Conservation (phyloP, 2,888 invertebrate genomes). For the Stenichneumon culpator region DNA sequence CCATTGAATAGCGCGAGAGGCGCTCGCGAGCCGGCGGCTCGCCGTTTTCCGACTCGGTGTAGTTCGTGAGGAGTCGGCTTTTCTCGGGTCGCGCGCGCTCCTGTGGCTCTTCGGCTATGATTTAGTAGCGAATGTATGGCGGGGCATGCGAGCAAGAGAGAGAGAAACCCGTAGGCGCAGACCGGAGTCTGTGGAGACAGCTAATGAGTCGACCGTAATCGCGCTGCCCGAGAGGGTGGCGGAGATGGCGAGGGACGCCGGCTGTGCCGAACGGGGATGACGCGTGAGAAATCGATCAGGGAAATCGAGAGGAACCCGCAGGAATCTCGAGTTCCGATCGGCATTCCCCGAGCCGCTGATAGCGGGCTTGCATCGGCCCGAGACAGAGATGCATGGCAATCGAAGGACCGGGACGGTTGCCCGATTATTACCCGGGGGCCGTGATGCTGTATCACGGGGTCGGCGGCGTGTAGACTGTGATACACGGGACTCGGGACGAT, state of each 20-base stretch:
- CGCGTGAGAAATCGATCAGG: slow-evolving; percentile 63
- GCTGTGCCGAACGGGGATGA: slow-evolving; percentile 13
- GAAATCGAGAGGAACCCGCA: slow-evolving; percentile 58
- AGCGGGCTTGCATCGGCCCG: neutral
- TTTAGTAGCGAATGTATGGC: slow-evolving; percentile 72
- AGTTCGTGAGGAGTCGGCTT: slow-evolving; percentile 70
- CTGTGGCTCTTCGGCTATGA: slow-evolving; percentile 76
- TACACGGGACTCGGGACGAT: slow-evolving; percentile 42
- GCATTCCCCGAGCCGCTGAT: slow-evolving; percentile 23
- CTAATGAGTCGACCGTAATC: slow-evolving; percentile 81
- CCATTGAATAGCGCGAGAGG: slow-evolving; percentile 80
- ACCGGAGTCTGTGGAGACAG: slow-evolving; percentile 69
- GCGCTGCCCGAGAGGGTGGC: slow-evolving; percentile 53
- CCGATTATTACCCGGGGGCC: slow-evolving; percentile 54
- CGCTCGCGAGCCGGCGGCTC: slow-evolving; percentile 75
- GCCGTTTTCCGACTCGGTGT: slow-evolving; percentile 66
- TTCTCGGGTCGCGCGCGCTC: slow-evolving; percentile 71
- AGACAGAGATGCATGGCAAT: slow-evolving; percentile 48
- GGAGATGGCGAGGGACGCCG: neutral
- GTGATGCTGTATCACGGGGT: neutral
- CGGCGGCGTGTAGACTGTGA: slow-evolving; percentile 8
- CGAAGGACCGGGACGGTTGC: slow-evolving; percentile 30
- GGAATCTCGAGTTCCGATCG: slow-evolving; percentile 66
- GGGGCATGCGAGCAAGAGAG: slow-evolving; percentile 5
- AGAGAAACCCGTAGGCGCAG: slow-evolving; percentile 29